phyloP scores from a whole-genome alignment of 2,888 invertebrate species.

The Drosophila engyochracea region DNA sequence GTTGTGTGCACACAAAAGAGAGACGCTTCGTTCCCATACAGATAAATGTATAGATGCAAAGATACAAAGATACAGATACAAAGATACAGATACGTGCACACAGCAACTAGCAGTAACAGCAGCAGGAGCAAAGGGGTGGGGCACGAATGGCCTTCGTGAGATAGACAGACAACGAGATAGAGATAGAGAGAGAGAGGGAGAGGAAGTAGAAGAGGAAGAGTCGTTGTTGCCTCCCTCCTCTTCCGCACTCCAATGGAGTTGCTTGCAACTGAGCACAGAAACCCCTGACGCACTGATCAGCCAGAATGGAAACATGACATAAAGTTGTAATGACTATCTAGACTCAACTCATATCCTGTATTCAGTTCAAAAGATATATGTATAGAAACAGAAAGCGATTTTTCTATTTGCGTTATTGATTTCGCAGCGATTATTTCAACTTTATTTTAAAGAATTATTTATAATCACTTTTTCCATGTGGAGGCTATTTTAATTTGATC shows the following conservation, averaged over 20 bases:
- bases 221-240: background rate
- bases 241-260: conserved; percentile 3
- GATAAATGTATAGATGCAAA: conserved; percentile 12
- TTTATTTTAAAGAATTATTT: too few relatives aligned
- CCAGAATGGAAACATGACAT: conserved; percentile 5
- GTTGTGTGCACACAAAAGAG: conserved; percentile 22
- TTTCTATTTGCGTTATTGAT: background rate
- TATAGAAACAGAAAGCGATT: background rate
- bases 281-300: conserved; percentile 6
- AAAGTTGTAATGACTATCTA: background rate
- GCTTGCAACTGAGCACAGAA: conserved; percentile 10
- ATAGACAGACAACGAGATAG: background rate
- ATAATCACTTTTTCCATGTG: background rate
- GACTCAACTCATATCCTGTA: conserved; percentile 7
- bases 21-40: conserved; percentile 10
- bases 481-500: background rate
- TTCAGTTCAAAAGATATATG: background rate
- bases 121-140: conserved; percentile 8
- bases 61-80: conserved; percentile 37
- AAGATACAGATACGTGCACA: conserved; percentile 12
- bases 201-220: background rate
- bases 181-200: background rate
- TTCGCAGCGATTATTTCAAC: background rate
- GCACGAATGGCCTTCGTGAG: conserved; percentile 37
- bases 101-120: conserved; percentile 15